Evolutionary conservation across 2,888 invertebrate species (phyloP).

Genomic region (Brachynemurus nebulosus): DNA sequence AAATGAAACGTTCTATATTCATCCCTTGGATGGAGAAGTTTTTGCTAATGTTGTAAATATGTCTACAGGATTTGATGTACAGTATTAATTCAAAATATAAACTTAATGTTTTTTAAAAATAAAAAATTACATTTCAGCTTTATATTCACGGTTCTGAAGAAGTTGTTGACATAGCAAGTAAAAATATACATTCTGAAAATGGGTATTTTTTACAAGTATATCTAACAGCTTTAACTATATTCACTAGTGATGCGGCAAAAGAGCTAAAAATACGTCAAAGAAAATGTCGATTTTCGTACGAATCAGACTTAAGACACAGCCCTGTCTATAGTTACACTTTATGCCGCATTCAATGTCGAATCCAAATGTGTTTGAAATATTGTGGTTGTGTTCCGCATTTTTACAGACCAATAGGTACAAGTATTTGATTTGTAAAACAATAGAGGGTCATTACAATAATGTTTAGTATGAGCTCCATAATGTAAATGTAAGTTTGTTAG

Average conservation of each 20-base stretch:
- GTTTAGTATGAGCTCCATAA: too few relatives aligned
- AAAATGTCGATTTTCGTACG: slow-evolving; percentile 51
- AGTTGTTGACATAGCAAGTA: slow-evolving; percentile 48
- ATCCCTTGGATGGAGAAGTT: slow-evolving; percentile 61
- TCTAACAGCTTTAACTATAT: slow-evolving; percentile 26
- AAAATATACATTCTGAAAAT: slow-evolving; percentile 24
- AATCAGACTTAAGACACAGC: slow-evolving; percentile 47
- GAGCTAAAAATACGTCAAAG: slow-evolving; percentile 45
- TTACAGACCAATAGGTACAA: slow-evolving; percentile 47
- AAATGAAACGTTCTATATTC: slow-evolving; percentile 40
- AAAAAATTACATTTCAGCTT: slow-evolving; percentile 34
- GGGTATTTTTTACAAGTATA: slow-evolving; percentile 28
- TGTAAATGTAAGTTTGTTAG: too few relatives aligned
- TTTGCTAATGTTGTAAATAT: slow-evolving; percentile 59
- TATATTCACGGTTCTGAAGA: slow-evolving; percentile 53
- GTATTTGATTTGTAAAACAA: too few relatives aligned
- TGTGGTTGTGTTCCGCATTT: slow-evolving; percentile 65
- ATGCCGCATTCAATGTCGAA: slow-evolving; percentile 59
- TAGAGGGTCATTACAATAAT: too few relatives aligned
- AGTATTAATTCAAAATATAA: neutral
- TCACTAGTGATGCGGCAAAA: slow-evolving; percentile 26
- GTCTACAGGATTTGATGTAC: slow-evolving; percentile 48
- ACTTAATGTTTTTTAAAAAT: too few relatives aligned
- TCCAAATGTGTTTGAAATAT: slow-evolving; percentile 40
- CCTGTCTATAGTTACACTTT: slow-evolving; percentile 54